Percentiles rank a stretch among this genome's conserved stretches.
Conservation (phyloP, 2,888 invertebrate species). For the Bombylius major region DNA sequence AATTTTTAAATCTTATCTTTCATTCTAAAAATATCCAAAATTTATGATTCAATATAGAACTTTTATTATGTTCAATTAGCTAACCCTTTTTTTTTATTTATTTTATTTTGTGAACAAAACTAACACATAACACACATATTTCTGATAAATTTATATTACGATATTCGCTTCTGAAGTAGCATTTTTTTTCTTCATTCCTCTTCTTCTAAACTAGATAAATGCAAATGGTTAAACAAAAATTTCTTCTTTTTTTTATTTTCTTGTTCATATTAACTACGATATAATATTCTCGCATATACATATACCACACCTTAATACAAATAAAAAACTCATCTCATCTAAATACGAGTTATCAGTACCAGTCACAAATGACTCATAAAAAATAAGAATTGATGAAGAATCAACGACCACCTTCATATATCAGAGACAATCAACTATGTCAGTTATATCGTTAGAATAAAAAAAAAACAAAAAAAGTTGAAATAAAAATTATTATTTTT, state of each 20-base stretch:
- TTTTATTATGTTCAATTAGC: too few species aligned
- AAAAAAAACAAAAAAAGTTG: too few species aligned
- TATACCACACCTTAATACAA: background rate
- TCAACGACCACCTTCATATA: conserved; percentile 2
- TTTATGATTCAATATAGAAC: too few species aligned
- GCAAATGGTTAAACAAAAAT: background rate
- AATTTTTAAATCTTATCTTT: too few species aligned
- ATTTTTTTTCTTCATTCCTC: background rate
- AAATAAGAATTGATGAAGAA: conserved; percentile 1
- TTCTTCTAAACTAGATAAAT: background rate
- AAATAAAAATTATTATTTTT: too few species aligned
- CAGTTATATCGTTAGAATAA: too few species aligned
- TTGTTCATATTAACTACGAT: background rate
- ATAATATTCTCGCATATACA: background rate
- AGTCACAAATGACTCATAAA: background rate
- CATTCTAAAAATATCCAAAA: too few species aligned
- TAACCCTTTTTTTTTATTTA: too few species aligned
- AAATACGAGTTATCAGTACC: background rate
- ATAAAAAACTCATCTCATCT: too few species aligned
- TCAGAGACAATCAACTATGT: background rate
- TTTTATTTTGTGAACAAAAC: background rate
- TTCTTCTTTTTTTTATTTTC: background rate
- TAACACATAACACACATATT: background rate
- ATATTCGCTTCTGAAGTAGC: too few species aligned
- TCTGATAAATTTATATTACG: too few species aligned